Conservation (phyloP, 2,888 invertebrate genomes). For the Tenthredo notha region DNA sequence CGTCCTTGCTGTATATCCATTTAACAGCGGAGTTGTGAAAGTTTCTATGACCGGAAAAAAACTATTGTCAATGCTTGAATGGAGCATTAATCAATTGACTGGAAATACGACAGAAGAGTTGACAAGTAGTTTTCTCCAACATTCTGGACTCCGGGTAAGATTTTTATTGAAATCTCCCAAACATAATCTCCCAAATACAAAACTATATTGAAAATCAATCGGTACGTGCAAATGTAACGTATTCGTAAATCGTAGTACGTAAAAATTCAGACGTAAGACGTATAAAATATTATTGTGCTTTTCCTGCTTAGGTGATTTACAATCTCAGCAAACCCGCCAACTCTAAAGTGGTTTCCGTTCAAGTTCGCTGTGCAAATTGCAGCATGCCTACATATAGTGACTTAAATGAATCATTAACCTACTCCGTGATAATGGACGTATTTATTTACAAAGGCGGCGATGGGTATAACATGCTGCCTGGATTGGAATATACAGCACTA, state of each 20-base stretch:
- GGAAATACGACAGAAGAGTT: constrained; percentile 79
- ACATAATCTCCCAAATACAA: neutral
- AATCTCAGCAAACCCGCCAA: constrained; percentile 83
- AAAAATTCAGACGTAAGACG: too few relatives aligned
- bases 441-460: constrained; percentile 89
- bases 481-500: constrained; percentile 69
- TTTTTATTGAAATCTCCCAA: neutral
- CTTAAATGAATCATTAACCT: constrained; percentile 80
- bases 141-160: constrained; percentile 85
- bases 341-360: constrained; percentile 83
- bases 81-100: constrained; percentile 80
- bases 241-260: neutral
- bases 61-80: constrained; percentile 85
- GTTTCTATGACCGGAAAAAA: constrained; percentile 84
- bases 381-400: constrained; percentile 81
- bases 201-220: neutral
- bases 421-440: constrained; percentile 84
- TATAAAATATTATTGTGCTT: neutral
- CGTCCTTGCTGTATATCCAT: constrained; percentile 87
- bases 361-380: constrained; percentile 86
- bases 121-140: constrained; percentile 89
- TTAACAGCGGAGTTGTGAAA: constrained; percentile 85
- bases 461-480: constrained; percentile 81
- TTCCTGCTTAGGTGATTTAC: constrained; percentile 82
- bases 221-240: neutral